Percentiles rank a stretch among this genome's conserved stretches.
Conservation (phyloP, 2,888 invertebrate species). For the Drosophila setosimentum region DNA sequence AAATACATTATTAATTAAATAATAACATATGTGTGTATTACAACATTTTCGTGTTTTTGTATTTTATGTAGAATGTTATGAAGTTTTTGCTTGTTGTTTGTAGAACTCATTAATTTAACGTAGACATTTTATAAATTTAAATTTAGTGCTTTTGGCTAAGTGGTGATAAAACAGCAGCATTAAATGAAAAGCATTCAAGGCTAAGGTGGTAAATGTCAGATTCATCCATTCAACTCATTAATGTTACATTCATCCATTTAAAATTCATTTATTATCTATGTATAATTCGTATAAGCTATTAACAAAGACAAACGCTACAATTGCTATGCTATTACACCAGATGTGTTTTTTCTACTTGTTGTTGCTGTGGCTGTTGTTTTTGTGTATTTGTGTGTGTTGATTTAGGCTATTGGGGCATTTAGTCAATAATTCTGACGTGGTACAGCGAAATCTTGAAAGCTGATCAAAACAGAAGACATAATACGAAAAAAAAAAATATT, state of each 20-base stretch:
- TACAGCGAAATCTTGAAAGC: constrained; percentile 35
- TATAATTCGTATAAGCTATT: constrained; percentile 56
- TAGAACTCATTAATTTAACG: constrained; percentile 31
- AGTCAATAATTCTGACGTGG: constrained; percentile 19
- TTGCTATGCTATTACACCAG: constrained; percentile 58
- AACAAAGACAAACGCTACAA: constrained; percentile 66
- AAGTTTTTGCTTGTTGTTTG: constrained; percentile 45
- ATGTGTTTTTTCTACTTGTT: constrained; percentile 35
- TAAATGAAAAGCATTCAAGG: constrained; percentile 12
- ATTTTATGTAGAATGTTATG: constrained; percentile 53
- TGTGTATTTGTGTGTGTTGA: constrained; percentile 12
- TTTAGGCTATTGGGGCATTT: constrained; percentile 12
- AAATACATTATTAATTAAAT: constrained; percentile 42
- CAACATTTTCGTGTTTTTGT: constrained; percentile 22
- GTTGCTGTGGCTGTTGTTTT: constrained; percentile 5
- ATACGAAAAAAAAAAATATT: neutral
- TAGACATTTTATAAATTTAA: constrained; percentile 50
- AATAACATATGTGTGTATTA: constrained; percentile 31
- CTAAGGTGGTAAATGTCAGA: constrained; percentile 28
- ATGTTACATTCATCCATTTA: constrained; percentile 16
- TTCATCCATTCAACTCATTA: too few species aligned
- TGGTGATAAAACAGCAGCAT: constrained; percentile 33
- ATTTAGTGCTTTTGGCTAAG: constrained; percentile 48
- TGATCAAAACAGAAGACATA: neutral
- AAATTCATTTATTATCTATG: constrained; percentile 13